Percentiles rank a stretch among this genome's conserved stretches.
These are phyloP conservation scores for Mus spretus DNA, from an alignment of 2,797 vertebrate species.

Conservation along the genomic window DNA sequence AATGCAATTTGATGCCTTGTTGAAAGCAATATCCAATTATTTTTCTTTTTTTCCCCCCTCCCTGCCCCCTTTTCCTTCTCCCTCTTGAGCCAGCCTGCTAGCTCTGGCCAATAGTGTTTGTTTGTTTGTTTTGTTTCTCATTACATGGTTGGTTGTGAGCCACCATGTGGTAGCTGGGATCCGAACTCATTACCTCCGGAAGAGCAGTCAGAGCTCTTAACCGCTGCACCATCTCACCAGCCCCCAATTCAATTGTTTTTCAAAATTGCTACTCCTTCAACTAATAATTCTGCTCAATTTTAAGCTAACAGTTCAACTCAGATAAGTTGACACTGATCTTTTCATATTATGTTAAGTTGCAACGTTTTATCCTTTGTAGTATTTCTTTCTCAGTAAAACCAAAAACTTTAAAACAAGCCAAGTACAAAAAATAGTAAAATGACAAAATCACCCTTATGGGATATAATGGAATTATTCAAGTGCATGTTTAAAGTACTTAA, in stretches of 20 bases:
- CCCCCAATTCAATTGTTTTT: not conserved
- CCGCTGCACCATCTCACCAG: too few relatives aligned
- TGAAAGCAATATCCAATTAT: not conserved
- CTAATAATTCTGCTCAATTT: too few relatives aligned
- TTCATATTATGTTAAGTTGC: not conserved
- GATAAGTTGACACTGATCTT: not conserved
- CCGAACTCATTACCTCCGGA: too few relatives aligned
- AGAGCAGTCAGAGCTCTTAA: too few relatives aligned
- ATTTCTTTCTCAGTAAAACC: not conserved
- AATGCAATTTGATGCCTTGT: not conserved
- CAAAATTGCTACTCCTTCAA: not conserved
- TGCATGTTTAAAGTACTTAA: not conserved
- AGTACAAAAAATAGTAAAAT: not conserved
- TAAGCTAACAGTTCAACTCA: not conserved
- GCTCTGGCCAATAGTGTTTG: too few relatives aligned
- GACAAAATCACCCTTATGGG: not conserved
- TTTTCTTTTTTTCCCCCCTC: not conserved
- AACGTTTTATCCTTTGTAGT: not conserved
- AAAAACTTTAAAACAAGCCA: not conserved
- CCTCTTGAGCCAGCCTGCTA: too few relatives aligned
- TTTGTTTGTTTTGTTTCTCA: too few relatives aligned
- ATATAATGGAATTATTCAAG: not conserved
- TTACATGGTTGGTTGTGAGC: too few relatives aligned
- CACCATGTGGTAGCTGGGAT: too few relatives aligned
- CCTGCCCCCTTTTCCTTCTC: too few relatives aligned